Evolutionary conservation across 2,888 invertebrate species (phyloP), one percentile per base, ranked within the genome.

Genomic region (Therioaphis trifolii): DNA sequence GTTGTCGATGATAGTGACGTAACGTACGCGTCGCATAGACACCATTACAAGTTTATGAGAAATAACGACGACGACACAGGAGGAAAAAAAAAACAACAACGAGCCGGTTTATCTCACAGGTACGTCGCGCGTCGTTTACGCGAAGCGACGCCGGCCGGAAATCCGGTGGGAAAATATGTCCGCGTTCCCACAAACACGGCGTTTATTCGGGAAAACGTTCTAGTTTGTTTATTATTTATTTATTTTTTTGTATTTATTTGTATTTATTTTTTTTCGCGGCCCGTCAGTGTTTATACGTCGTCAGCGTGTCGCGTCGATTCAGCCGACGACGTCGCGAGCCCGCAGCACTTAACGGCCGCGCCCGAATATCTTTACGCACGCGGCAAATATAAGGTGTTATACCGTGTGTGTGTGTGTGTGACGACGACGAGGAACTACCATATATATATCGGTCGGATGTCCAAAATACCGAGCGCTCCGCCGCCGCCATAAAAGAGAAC

Each of bases 161-260:
- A 74, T 82, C 82, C 82, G 63, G 82, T 74, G 74, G 82, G 74
- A 82, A 82, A 82, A 52, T 71, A 72, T 61, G 71, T 72, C 61
- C 61, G 52, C 14, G 82, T 82, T 82, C 82, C 82, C 82, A 80
- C 61, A 71, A 72, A 43, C 21, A 69, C 55, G 55, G 18, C 35
- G n/a, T 79, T 79, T 69, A 40, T 43, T 18, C n/a, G 27, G 40
- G 27, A 24, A 40, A 21, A 74, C n/a, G 49, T 63, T 52, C 29
- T 52, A 49, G 5, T 52, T 12, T 55, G 61, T 43, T 35, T 35
- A 4, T n/a, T n/a, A n/a, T n/a, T n/a, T n/a, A n/a, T n/a, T n/a
- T n/a, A n/a, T n/a, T n/a, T n/a, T n/a, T n/a, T n/a, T n/a, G n/a
- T 21, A 49, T 15, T 14, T 68, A 40, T 68, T 68, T 68, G n/a